Evolutionary conservation across 2,888 invertebrate species (phyloP).

Genomic region (Harmothoe impar): DNA sequence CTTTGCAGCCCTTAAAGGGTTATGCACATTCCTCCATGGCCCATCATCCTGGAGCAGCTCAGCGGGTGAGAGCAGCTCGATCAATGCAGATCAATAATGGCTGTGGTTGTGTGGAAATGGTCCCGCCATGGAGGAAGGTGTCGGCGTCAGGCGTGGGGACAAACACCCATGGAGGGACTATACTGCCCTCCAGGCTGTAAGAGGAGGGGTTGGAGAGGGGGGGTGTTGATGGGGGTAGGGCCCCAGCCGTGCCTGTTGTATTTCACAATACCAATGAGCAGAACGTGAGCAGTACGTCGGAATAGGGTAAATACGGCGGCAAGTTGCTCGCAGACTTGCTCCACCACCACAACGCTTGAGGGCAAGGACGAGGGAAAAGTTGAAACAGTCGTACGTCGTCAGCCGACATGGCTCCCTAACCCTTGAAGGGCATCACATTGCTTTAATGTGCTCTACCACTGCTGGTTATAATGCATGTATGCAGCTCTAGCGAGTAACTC

Average conservation of each 20-base stretch:
- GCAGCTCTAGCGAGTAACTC: too few species aligned
- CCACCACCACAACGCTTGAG: neutral
- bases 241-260: conserved; percentile 23
- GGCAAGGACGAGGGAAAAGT: neutral
- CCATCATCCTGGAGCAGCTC: neutral
- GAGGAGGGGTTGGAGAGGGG: neutral
- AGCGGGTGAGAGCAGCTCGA: neutral
- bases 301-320: neutral
- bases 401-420: too few species aligned
- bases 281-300: neutral
- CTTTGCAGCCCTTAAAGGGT: too few species aligned
- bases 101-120: conserved; percentile 17
- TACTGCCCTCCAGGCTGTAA: neutral
- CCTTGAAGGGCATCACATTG: too few species aligned
- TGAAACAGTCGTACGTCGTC: conserved; percentile 13
- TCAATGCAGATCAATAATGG: conserved; percentile 4
- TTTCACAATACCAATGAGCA: neutral
- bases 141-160: conserved; percentile 1
- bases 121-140: conserved; percentile 2
- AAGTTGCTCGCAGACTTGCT: neutral
- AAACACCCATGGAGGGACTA: neutral
- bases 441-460: too few species aligned
- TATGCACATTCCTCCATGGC: conserved; percentile 23
- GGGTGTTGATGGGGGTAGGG: neutral
- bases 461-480: too few species aligned